Conservation (phyloP, 2,113 vertebrate species). For the Orthonyx spaldingii region DNA sequence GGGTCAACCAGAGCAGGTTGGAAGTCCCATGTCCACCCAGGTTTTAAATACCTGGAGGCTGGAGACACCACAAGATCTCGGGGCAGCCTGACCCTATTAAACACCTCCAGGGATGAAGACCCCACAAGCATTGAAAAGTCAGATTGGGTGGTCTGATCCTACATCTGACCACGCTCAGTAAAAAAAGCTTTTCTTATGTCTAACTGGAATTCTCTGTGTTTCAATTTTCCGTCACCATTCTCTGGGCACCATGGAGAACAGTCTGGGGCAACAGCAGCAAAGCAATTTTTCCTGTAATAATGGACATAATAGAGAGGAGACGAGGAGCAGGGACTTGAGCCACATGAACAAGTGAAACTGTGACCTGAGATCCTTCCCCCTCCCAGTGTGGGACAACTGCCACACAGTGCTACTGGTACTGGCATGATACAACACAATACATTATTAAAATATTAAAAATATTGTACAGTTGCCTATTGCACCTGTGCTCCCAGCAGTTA, state of each 20-base stretch:
- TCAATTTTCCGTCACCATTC: neutral
- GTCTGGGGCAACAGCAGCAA: neutral
- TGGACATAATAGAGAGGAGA: fast-evolving
- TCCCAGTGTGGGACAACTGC: neutral
- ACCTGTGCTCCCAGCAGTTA: neutral
- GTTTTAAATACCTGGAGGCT: neutral
- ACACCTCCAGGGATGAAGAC: neutral
- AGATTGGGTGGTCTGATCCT: neutral
- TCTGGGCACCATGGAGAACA: neutral
- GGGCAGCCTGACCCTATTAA: neutral
- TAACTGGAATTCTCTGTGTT: neutral
- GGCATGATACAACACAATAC: neutral
- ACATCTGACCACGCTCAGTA: fast-evolving
- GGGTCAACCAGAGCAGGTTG: neutral
- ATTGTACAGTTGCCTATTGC: neutral
- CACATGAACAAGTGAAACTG: neutral
- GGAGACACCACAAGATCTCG: neutral
- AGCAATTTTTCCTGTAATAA: neutral
- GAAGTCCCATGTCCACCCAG: fast-evolving
- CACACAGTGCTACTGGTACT: neutral
- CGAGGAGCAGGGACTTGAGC: neutral
- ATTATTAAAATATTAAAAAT: neutral
- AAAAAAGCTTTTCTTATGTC: neutral
- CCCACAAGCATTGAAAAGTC: neutral
- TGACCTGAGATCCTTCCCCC: neutral